These are phyloP conservation scores for Cliona cf. orientalis DNA, from an alignment of 37 sponge, comb jelly and placozoan species.

Conservation along the genomic window DNA sequence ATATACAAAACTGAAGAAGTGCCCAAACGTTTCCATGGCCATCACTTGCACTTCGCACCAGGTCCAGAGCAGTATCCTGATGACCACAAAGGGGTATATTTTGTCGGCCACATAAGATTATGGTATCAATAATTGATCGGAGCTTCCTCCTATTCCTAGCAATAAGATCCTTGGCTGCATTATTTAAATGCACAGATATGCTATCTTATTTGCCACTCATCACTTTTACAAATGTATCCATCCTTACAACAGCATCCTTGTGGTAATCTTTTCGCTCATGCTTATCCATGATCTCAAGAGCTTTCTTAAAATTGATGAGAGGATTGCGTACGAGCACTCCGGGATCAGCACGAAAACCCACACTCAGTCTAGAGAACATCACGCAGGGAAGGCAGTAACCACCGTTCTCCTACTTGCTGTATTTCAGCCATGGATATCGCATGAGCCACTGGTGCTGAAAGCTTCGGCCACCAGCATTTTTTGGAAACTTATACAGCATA, in stretches of 20 bases:
- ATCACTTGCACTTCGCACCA: background rate
- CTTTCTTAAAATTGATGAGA: slow-evolving; percentile 45
- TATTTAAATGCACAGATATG: background rate
- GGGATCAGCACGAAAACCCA: background rate
- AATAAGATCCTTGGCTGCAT: background rate
- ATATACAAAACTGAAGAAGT: slow-evolving; percentile 55
- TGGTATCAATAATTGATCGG: slow-evolving; percentile 16
- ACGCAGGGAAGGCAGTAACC: slow-evolving; percentile 48
- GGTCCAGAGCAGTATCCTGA: background rate
- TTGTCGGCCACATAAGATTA: slow-evolving; percentile 50
- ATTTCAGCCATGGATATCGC: slow-evolving; percentile 31
- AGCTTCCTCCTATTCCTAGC: slow-evolving; percentile 4
- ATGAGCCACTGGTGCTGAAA: slow-evolving; percentile 46
- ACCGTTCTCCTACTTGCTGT: slow-evolving; percentile 43
- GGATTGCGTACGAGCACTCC: slow-evolving; percentile 47
- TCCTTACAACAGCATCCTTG: slow-evolving; percentile 38
- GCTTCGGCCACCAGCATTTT: background rate
- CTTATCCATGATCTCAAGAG: slow-evolving; percentile 14
- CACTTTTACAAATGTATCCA: slow-evolving; percentile 17
- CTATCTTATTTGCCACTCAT: slow-evolving; percentile 23
- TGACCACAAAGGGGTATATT: slow-evolving; percentile 21
- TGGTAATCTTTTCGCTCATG: slow-evolving; percentile 52
- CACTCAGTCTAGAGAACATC: slow-evolving; percentile 35
- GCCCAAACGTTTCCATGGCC: slow-evolving; percentile 71
- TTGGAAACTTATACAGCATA: background rate